Base-by-base conservation (phyloP, 2,888 invertebrate genomes). In the Callinectes sapidus region DNA sequence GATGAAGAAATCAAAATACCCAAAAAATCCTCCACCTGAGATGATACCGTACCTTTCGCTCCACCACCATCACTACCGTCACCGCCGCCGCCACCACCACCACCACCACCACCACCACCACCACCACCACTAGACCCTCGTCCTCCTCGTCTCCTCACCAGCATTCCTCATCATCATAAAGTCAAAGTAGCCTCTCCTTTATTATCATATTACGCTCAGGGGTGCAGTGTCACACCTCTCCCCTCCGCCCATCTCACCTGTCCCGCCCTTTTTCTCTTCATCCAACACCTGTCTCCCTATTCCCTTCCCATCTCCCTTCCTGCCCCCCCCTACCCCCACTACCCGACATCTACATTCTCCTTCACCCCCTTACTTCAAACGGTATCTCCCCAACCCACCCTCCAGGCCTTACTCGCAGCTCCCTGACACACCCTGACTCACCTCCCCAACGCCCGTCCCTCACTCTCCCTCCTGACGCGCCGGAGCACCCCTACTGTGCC, bases 141-240 rank as follows among this genome's bases (percentile, higher is more conserved):
- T 81, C 81, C 81, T 81, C 35, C 16, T 35, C 81, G 32, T 35
- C 35, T 14, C 35, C 35, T 81, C 35, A 1, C 35, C 18, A 2
- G 3, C 61, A 23, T 2, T 35, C 32, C 14, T 35, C 81, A 32
- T 81, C 81, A 81, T 35, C 81, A 32, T 35, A 32, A 16, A 35
- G 81, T 81, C 81, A 81, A 35, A 32, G 14, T 35, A 81, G 35
- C 81, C 81, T 35, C 81, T 35, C 81, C 81, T 81, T 35, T 16
- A 35, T 81, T 81, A 81, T 81, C 81, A 81, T 81, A 35, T 81
- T 81, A 81, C 81, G 81, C 35, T 35, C 23, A 81, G 35, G 81
- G 35, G 81, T 32, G 81, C 35, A 81, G 81, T 81, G 81, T 81
- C 81, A 81, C 81, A 81, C 81, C 81, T 81, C 32, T 35, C 35